Evolutionary conservation across 2,113 vertebrate genomes (phyloP).

Genomic region (Amblyopsis rosae): DNA sequence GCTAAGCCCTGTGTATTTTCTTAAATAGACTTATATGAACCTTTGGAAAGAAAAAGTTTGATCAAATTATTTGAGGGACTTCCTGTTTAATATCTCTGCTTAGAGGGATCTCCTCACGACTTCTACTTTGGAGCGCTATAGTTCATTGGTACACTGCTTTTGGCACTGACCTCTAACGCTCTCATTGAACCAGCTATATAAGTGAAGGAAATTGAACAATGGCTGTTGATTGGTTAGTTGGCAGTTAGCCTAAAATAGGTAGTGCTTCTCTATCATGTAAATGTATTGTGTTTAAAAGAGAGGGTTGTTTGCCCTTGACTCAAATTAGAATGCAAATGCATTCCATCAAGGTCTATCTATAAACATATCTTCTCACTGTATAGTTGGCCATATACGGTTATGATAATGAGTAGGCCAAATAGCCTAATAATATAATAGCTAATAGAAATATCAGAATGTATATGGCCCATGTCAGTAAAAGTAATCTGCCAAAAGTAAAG

Average conservation of each 20-base stretch:
- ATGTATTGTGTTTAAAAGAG: conserved; percentile 37
- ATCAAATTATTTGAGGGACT: too few species aligned
- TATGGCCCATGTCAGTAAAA: neutral
- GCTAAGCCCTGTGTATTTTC: too few species aligned
- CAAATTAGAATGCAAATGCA: conserved; percentile 65
- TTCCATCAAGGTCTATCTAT: conserved; percentile 67
- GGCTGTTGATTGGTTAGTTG: conserved; percentile 26
- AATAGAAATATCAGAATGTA: neutral
- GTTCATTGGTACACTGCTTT: neutral
- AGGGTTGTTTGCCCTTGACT: conserved; percentile 57
- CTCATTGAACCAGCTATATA: conserved; percentile 53
- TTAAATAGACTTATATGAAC: too few species aligned
- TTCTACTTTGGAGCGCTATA: neutral
- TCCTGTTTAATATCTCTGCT: neutral
- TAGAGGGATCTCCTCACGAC: neutral
- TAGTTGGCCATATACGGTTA: conserved; percentile 62
- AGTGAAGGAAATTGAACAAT: conserved; percentile 44
- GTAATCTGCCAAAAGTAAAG: neutral
- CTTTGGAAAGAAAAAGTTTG: too few species aligned
- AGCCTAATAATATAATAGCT: conserved; percentile 23
- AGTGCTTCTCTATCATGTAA: conserved; percentile 37
- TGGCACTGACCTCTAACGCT: conserved; percentile 17
- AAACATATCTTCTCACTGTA: conserved; percentile 62
- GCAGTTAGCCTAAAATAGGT: conserved; percentile 43
- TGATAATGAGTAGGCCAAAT: neutral